Evolutionary conservation across 2,113 vertebrate species (phyloP), one percentile per base, ranked within the genome.

Genomic region (Cettia cetti): DNA sequence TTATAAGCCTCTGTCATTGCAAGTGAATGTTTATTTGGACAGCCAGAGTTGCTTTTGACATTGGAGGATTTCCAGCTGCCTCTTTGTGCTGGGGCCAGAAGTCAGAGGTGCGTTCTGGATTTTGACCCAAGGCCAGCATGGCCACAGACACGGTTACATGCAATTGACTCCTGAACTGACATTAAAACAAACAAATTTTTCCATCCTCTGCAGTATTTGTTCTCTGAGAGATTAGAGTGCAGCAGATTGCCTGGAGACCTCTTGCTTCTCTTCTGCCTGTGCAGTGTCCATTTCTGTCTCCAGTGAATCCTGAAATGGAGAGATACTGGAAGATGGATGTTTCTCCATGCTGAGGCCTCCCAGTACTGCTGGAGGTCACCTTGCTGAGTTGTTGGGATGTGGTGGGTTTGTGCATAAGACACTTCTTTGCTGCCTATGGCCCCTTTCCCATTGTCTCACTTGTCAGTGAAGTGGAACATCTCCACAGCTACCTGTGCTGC

Each of bases 391-490:
- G 31, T 35, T 68, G 40, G 57, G 56, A 15, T n/a, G 52, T 1
- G 1, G 63, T 30, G 39, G 13, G 30, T 31, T 31, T 52, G 33
- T 9, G 3, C 18, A 49, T 47, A 2, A 1, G 31, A 61, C n/a
- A 27, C 21, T 40, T 44, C 49, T 5, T 11, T 7, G 3, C 84
- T 87, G 50, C 50, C n/a, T 0, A 0, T 22, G 45, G 28, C 23
- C 20, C 9, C 15, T n/a, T 20, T 56, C 40, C 28, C 47, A n/a
- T 26, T 0, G 0, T 42, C 30, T 26, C 0, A 0, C 30, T 72
- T 13, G 4, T 16, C 7, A 11, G 30, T 13, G 37, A 35, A 49
- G 21, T 13, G 64, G 17, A 23, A 14, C 53, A 40, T 31, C 59
- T 23, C 61, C 31, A 9, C 1, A 2, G 39, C 60, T 44, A 35